Evolutionary conservation across 2,113 vertebrate species (phyloP), one percentile per base, ranked within the genome.

Genomic region (Dissostichus mawsoni): DNA sequence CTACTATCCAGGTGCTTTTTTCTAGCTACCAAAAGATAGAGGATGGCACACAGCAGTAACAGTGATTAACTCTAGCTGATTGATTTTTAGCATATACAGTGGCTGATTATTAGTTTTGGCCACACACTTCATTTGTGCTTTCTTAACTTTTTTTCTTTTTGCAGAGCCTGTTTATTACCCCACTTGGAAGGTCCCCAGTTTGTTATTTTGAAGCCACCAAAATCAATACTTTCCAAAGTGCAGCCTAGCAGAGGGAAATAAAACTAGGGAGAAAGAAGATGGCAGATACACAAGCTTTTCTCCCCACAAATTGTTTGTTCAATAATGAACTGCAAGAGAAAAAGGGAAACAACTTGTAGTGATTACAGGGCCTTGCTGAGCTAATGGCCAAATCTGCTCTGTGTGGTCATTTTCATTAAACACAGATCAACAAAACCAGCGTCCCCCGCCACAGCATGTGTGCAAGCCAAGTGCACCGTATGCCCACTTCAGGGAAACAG

Each of bases 211-310:
- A 80, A 91, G 90, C 71, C 67, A 87, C 71, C 69, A 18, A 4
- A 89, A 94, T 94, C 91, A 81, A 95, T 94, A 89, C 82, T 89
- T 88, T 84, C 79, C 81, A 75, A 88, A 82, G 78, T 87, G 83
- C 81, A 87, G 79, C 67, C 70, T 74, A 79, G 88, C 85, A 87
- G 58, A 85, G 66, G 74, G 68, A 87, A 87, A 87, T 91, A 89
- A 90, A 92, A 83, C 66, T 44, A 87, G 68, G 82, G 78, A 78
- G 67, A 73, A 64, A 81, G 82, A 82, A 71, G 65, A 74, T 81
- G 87, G 86, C 83, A 86, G 80, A 68, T 69, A 85, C 75, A 84
- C 71, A 78, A 11, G 12, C 61, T 87, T 82, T 84, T 20, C 76
- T 83, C 77, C 76, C 83, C 52, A 72, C 78, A 85, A 83, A 80